A percentile compares a stretch with the other conserved stretches of the same genome.
phyloP scores from a whole-genome alignment of 2,797 vertebrate genomes.

The Miichthys miiuy region DNA sequence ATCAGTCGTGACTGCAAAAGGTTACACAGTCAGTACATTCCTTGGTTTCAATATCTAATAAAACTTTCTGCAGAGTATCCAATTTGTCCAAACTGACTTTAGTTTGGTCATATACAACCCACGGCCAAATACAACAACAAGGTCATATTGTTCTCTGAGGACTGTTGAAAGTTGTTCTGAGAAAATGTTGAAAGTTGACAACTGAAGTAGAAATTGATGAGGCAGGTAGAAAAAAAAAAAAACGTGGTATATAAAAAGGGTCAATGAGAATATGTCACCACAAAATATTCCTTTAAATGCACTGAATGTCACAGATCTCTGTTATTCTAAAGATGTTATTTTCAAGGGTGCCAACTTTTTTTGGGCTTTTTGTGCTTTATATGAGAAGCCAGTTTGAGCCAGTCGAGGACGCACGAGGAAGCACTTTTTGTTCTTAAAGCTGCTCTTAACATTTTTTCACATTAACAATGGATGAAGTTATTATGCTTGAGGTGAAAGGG shows the following conservation, averaged over 20 bases:
- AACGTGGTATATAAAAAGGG: background rate
- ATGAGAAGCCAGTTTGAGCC: background rate
- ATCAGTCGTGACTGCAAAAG: background rate
- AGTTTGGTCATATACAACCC: slow-evolving; percentile 42
- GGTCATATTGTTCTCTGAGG: slow-evolving; percentile 56
- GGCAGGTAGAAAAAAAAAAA: background rate
- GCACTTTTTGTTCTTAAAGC: background rate
- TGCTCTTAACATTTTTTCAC: background rate
- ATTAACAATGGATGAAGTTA: background rate
- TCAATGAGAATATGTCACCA: slow-evolving; percentile 9
- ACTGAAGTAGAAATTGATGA: slow-evolving; percentile 46
- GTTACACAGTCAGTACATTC: slow-evolving; percentile 18
- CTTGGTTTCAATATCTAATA: slow-evolving; percentile 34
- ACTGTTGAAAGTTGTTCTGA: slow-evolving; percentile 44
- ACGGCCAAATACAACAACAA: slow-evolving; percentile 57
- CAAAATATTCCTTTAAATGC: slow-evolving; percentile 12
- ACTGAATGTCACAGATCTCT: background rate
- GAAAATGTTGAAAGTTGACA: slow-evolving; percentile 46
- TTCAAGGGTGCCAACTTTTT: background rate
- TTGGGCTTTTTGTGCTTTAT: slow-evolving; percentile 1
- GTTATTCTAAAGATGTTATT: background rate
- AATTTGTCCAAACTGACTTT: slow-evolving; percentile 45
- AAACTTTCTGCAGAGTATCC: slow-evolving; percentile 7
- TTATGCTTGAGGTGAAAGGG: background rate
- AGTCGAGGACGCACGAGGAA: background rate